Evolutionary conservation across 2,888 invertebrate species (phyloP).

Genomic region (Antitype chi): DNA sequence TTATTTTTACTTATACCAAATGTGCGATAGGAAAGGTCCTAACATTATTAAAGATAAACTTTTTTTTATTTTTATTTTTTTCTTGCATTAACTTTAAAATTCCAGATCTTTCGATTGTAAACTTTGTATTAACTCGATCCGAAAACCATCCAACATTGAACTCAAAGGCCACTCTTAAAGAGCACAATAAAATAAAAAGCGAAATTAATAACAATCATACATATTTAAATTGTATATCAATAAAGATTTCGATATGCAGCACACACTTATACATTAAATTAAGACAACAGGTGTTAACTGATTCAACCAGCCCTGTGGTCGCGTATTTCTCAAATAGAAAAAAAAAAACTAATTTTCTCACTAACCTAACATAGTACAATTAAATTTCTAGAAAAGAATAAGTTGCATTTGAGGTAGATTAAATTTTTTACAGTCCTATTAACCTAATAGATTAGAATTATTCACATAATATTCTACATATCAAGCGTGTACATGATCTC

Average conservation of each 20-base stretch:
- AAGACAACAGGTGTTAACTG: slow-evolving; percentile 76
- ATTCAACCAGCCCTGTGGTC: slow-evolving; percentile 76
- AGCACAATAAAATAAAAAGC: slow-evolving; percentile 76
- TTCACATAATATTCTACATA: slow-evolving; percentile 84
- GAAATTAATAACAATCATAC: slow-evolving; percentile 81
- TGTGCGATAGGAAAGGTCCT: slow-evolving; percentile 74
- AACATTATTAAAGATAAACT: slow-evolving; percentile 67
- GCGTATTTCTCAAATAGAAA: slow-evolving; percentile 83
- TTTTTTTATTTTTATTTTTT: slow-evolving; percentile 68
- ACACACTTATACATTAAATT: slow-evolving; percentile 81
- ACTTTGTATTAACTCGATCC: slow-evolving; percentile 64
- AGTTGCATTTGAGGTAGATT: slow-evolving; percentile 90
- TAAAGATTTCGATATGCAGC: slow-evolving; percentile 85
- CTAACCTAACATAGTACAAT: slow-evolving; percentile 88
- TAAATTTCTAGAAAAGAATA: slow-evolving; percentile 87
- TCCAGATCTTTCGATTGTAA: slow-evolving; percentile 76
- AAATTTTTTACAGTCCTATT: slow-evolving; percentile 90
- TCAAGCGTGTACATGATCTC: slow-evolving; percentile 86
- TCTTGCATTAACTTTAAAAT: slow-evolving; percentile 71
- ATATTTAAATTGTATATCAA: slow-evolving; percentile 82
- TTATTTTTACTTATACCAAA: slow-evolving; percentile 69
- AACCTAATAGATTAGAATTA: slow-evolving; percentile 89
- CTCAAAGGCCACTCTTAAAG: slow-evolving; percentile 74
- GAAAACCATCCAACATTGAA: slow-evolving; percentile 69
- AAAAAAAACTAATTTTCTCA: slow-evolving; percentile 82